These are phyloP conservation scores for Ischnura elegans DNA, from an alignment of 2,888 invertebrate genomes.

Conservation along the genomic window DNA sequence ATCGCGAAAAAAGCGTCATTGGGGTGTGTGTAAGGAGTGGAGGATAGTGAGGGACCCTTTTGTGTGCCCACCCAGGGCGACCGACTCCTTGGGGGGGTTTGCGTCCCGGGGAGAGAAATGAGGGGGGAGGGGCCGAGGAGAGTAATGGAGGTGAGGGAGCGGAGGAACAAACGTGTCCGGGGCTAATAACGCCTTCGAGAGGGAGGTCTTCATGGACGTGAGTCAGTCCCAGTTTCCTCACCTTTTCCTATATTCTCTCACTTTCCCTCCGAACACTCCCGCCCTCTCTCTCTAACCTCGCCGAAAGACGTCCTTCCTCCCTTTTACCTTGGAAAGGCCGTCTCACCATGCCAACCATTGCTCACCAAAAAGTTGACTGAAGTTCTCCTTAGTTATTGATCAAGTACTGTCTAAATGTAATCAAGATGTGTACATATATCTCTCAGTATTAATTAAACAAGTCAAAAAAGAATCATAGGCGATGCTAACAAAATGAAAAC, in stretches of 20 bases:
- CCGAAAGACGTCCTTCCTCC: too few relatives aligned
- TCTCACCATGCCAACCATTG: neutral
- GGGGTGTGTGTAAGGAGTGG: neutral
- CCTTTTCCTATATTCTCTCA: constrained; percentile 20
- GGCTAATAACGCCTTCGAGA: constrained; percentile 24
- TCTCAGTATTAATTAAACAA: too few relatives aligned
- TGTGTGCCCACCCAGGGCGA: neutral
- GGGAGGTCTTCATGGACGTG: constrained; percentile 11
- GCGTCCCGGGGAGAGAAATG: neutral
- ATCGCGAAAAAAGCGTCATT: neutral
- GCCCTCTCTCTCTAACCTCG: neutral
- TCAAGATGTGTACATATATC: too few relatives aligned
- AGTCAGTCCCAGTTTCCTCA: constrained; percentile 35
- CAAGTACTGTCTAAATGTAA: too few relatives aligned
- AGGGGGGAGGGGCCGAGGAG: neutral
- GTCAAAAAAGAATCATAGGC: too few relatives aligned
- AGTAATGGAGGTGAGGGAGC: neutral
- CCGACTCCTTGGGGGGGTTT: neutral
- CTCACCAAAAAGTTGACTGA: too few relatives aligned
- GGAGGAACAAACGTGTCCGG: constrained; percentile 28
- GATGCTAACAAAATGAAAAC: too few relatives aligned
- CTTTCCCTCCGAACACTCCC: neutral
- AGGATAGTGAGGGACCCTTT: neutral
- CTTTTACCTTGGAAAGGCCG: neutral
- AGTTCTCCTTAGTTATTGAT: too few relatives aligned